Percentiles rank a stretch among this genome's conserved stretches.
These are phyloP conservation scores for Tenthredo amoena DNA, from an alignment of 2,888 invertebrate genomes.

Conservation along the genomic window DNA sequence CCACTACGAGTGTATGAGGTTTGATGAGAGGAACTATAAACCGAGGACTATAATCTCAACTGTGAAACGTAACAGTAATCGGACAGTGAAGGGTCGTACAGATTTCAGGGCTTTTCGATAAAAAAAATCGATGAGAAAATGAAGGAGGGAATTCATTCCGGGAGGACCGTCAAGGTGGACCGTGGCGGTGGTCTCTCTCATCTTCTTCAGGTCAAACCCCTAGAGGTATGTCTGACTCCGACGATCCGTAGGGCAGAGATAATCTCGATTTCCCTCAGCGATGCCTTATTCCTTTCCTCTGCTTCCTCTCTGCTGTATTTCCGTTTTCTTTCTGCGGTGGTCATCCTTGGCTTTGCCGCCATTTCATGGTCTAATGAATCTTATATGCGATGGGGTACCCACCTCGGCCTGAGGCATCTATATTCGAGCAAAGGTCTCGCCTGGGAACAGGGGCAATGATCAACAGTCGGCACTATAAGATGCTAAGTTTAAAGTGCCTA, in stretches of 20 bases:
- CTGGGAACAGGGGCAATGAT: constrained; percentile 6
- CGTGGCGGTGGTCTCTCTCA: constrained; percentile 52
- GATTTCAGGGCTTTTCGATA: not conserved
- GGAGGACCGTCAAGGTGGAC: constrained; percentile 47
- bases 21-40: not conserved
- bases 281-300: not conserved
- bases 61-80: not conserved
- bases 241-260: not conserved
- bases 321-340: not conserved
- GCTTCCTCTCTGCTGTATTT: not conserved
- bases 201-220: constrained; percentile 52
- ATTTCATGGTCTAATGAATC: constrained; percentile 21
- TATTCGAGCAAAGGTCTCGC: constrained; percentile 16
- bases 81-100: not conserved
- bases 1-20: not conserved
- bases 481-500: constrained; percentile 40
- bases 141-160: constrained; percentile 52
- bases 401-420: not conserved
- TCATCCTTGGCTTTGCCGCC: not conserved
- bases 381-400: not conserved
- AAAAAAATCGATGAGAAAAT: constrained; percentile 18
- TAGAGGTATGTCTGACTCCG: constrained; percentile 45
- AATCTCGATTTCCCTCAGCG: not conserved
- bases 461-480: constrained; percentile 20
- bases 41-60: not conserved